These are phyloP conservation scores for Exocentrus adspersus DNA, from an alignment of 2,888 invertebrate species.

Conservation along the genomic window DNA sequence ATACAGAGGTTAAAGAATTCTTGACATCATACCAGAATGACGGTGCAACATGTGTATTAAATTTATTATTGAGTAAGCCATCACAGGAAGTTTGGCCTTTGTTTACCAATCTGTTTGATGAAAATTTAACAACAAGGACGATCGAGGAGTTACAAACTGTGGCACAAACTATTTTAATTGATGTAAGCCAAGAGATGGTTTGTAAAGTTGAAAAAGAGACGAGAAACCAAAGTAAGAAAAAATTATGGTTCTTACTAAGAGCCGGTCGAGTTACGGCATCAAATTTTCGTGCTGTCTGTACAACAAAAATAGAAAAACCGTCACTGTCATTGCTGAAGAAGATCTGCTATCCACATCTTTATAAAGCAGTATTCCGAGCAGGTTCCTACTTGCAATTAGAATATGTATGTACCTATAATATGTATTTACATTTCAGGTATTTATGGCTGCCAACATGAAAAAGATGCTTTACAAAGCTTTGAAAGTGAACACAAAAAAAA, in stretches of 20 bases:
- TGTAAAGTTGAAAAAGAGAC: slow-evolving; percentile 9
- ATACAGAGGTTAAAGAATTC: neutral
- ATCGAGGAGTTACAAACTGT: neutral
- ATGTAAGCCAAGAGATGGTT: neutral
- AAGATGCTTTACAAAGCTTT: slow-evolving; percentile 17
- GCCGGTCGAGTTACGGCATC: slow-evolving; percentile 33
- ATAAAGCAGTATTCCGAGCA: slow-evolving; percentile 6
- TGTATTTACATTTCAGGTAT: neutral
- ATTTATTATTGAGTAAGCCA: neutral
- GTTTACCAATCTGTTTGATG: neutral
- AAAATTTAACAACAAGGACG: neutral
- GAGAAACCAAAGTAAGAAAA: slow-evolving; percentile 13
- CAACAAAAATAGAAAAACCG: slow-evolving; percentile 10
- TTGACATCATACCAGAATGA: neutral
- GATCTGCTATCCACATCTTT: slow-evolving; percentile 15
- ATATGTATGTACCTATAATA: too few species aligned
- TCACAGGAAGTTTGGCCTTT: neutral
- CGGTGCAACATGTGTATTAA: neutral
- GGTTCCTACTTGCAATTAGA: too few species aligned
- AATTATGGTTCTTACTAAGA: slow-evolving; percentile 28
- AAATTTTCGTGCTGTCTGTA: slow-evolving; percentile 16
- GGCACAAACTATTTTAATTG: neutral
- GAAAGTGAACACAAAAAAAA: too few species aligned
- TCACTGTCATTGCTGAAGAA: slow-evolving; percentile 10
- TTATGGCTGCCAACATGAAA: slow-evolving; percentile 22